These are phyloP conservation scores for Turdus rufiventris DNA, from an alignment of 2,113 vertebrate species.

Conservation along the genomic window DNA sequence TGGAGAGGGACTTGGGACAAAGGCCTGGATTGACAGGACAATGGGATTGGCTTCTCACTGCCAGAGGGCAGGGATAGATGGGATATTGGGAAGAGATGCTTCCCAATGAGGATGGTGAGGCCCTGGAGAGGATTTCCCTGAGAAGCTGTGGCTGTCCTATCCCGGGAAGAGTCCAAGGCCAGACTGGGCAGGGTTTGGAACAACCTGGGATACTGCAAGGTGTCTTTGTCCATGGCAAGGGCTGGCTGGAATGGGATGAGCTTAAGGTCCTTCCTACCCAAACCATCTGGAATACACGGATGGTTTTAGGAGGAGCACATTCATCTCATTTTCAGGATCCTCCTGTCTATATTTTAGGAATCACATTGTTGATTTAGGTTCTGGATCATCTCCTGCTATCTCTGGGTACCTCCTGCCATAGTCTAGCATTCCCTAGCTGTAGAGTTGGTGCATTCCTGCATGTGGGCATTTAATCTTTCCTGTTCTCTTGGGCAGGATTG, in stretches of 20 bases:
- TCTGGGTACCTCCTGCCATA: not conserved
- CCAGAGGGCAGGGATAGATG: not conserved
- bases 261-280: not conserved
- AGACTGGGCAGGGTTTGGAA: not conserved
- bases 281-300: not conserved
- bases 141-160: not conserved
- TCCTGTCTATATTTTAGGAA: not conserved
- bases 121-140: not conserved
- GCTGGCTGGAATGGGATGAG: not conserved
- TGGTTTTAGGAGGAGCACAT: not conserved
- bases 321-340: not conserved
- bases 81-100: not conserved
- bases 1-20: not conserved
- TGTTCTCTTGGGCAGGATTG: not conserved
- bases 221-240: not conserved
- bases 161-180: not conserved
- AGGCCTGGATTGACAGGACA: not conserved
- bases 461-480: not conserved
- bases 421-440: rapidly evolving
- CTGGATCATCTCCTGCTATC: not conserved
- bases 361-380: not conserved
- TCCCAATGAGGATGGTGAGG: rapidly evolving
- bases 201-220: not conserved
- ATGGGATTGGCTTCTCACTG: not conserved
- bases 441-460: not conserved